These are phyloP conservation scores for Paramormyrops kingsleyae DNA, from an alignment of 2,113 vertebrate genomes.

Conservation along the genomic window DNA sequence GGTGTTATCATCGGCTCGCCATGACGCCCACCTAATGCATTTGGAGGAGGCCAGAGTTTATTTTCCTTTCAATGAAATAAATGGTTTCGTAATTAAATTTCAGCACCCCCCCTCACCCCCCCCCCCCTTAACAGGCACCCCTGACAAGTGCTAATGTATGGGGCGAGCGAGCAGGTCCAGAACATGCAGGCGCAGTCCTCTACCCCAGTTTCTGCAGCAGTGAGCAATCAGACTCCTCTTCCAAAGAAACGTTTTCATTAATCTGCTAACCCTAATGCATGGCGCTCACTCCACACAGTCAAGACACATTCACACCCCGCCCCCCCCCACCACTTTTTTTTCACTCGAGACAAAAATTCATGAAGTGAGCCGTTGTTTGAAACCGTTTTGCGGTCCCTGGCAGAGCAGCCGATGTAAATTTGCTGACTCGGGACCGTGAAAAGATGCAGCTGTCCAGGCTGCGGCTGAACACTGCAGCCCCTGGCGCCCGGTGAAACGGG, in stretches of 20 bases:
- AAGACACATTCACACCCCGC: conserved; percentile 52
- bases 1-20: conserved; percentile 94
- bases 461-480: conserved; percentile 57
- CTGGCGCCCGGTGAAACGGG: conserved; percentile 65
- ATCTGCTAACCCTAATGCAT: conserved; percentile 69
- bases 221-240: conserved; percentile 72
- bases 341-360: conserved; percentile 60
- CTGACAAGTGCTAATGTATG: conserved; percentile 97
- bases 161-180: conserved; percentile 80
- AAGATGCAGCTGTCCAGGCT: conserved; percentile 79
- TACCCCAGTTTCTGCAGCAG: conserved; percentile 64
- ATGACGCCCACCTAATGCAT: conserved; percentile 88
- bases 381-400: conserved; percentile 85
- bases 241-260: conserved; percentile 83
- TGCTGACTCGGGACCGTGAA: conserved; percentile 80
- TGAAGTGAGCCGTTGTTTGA: conserved; percentile 83
- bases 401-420: conserved; percentile 76
- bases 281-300: conserved; percentile 65
- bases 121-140: conserved; percentile 82
- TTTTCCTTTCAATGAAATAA: conserved; percentile 98
- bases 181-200: conserved; percentile 78
- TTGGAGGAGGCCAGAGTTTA: conserved; percentile 84
- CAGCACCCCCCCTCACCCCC: conserved; percentile 72
- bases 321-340: conserved; percentile 13
- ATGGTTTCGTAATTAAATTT: conserved; percentile 96